Evolutionary conservation across 2,113 vertebrate genomes (phyloP), one percentile per base, ranked within the genome.

Genomic region (Xerus inauris): DNA sequence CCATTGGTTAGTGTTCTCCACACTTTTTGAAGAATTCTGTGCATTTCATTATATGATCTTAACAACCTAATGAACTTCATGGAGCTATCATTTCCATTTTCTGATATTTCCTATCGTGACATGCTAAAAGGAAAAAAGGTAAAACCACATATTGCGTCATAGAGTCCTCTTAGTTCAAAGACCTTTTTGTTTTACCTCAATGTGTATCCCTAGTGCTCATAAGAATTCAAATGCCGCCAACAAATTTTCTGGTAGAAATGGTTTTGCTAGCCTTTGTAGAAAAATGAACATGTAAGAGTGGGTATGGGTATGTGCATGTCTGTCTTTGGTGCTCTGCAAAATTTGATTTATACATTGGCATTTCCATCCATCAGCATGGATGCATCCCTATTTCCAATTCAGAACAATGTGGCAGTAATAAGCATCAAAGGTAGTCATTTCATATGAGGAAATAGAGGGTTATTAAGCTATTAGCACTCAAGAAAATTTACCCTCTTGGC

Each of bases 401-500:
- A 94, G 54, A 93, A 83, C 62, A 94, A 91, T 8, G 30, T 94
- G 73, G 62, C 72, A 89, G n/a, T 89, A 94, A 87, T 14, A 79
- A 88, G 49, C 67, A 73, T 91, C 82, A 96, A 79, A 97, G 54
- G 24, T 77, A 96, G 67, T 81, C 51, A 91, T 95, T 96, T 90
- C 54, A 26, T 49, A 69, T 12, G 82, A 96, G 89, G 89, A 97
- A 97, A 95, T 0, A 93, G 47, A 91, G 42, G 62, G 62, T 94
- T 91, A 96, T 91, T 79, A 62, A 94, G 75, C 95, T 89, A 90
- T 94, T 93, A 97, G 81, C 86, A 75, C 89, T 97, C 86, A 89
- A 91, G 87, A 93, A 95, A 93, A 93, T 93, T 86, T 83, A 57
- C 92, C 87, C 83, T 89, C 40, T 73, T 64, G 71, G 62, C 73